Conservation (phyloP, 2,797 vertebrate genomes). For the Chaenodraco wilsoni region DNA sequence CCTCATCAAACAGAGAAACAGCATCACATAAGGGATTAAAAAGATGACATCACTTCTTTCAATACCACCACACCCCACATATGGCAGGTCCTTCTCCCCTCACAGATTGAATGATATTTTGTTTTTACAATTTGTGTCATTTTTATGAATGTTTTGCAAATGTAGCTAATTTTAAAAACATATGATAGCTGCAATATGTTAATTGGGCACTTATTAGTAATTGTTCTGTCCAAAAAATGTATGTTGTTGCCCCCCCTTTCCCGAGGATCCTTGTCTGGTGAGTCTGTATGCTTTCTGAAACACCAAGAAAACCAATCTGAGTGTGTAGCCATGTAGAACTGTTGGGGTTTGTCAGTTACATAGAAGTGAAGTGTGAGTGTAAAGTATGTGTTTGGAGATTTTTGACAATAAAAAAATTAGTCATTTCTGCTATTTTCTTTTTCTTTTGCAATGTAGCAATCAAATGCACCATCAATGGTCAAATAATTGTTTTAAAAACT, state of each 20-base stretch:
- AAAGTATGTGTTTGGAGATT: constrained; percentile 61
- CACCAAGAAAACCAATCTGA: constrained; percentile 25
- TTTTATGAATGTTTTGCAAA: constrained; percentile 62
- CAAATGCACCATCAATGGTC: not conserved
- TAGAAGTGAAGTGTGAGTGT: constrained; percentile 55
- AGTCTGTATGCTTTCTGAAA: constrained; percentile 46
- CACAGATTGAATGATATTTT: constrained; percentile 26
- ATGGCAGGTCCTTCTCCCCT: constrained; percentile 13
- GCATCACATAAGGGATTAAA: constrained; percentile 28
- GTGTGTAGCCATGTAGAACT: constrained; percentile 51
- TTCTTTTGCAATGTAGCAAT: constrained; percentile 16
- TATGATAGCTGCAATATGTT: constrained; percentile 15
- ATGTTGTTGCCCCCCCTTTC: constrained; percentile 25
- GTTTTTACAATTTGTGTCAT: constrained; percentile 62
- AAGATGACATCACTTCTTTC: constrained; percentile 1
- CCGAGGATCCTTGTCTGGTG: constrained; percentile 32
- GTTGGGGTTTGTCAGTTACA: constrained; percentile 23
- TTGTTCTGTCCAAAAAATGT: constrained; percentile 5
- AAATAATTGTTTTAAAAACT: constrained; percentile 4
- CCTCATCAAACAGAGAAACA: constrained; percentile 14
- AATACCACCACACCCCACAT: constrained; percentile 14
- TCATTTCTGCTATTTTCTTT: constrained; percentile 41
- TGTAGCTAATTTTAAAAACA: constrained; percentile 29
- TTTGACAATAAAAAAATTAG: constrained; percentile 74
- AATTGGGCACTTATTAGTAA: constrained; percentile 21